A percentile compares a stretch with the other conserved stretches of the same genome.
phyloP scores from a whole-genome alignment of 2,113 vertebrate genomes.

The Cercopithecus mona region DNA sequence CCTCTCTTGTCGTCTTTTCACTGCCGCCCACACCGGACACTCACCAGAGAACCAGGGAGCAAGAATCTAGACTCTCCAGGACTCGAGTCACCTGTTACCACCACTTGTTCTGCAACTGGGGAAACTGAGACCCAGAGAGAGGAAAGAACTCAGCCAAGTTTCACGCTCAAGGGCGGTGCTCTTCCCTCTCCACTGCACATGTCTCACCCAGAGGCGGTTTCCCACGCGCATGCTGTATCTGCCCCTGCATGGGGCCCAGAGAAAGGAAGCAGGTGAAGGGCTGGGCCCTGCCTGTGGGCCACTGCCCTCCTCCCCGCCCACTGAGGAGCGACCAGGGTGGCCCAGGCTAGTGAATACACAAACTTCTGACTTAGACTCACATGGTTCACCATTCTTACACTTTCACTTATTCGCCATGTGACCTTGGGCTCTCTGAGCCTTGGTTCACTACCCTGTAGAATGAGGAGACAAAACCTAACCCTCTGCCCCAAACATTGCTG shows the following conservation, averaged over 20 bases:
- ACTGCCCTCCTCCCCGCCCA: background rate
- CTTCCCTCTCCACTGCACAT: background rate
- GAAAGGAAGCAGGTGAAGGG: background rate
- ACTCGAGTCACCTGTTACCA: background rate
- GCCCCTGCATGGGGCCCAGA: background rate
- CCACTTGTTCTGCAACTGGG: background rate
- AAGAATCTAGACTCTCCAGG: background rate
- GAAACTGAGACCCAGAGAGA: background rate
- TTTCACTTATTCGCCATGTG: background rate
- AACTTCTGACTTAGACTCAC: background rate
- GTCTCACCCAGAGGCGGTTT: background rate
- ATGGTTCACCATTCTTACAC: background rate
- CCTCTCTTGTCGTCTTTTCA: background rate
- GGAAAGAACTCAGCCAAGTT: background rate
- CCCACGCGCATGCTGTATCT: background rate
- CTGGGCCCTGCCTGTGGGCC: background rate
- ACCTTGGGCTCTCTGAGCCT: background rate
- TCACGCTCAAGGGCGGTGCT: background rate
- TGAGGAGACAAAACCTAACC: background rate
- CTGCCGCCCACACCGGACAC: too few relatives aligned
- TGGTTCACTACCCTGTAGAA: background rate
- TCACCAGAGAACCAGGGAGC: background rate
- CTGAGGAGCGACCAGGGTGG: background rate
- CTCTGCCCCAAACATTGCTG: too few relatives aligned
- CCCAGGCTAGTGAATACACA: background rate